Base-by-base conservation (phyloP, 1,140 invertebrate species). In the Neodiprion virginianus region DNA sequence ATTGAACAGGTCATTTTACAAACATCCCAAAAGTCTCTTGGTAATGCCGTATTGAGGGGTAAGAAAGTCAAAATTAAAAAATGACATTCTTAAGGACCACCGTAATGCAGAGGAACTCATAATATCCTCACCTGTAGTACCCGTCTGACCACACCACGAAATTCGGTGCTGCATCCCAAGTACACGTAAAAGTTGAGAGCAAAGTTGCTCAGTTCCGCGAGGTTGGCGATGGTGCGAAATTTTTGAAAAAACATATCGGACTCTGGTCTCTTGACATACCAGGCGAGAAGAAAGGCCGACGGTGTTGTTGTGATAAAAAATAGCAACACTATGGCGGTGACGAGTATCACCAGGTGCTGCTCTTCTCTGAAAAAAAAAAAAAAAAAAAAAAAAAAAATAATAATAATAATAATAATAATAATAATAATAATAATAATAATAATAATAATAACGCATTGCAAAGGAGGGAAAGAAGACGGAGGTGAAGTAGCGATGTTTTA, bases 301-400 rank as follows among this genome's bases (percentile, higher is more conserved):
- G 88, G 88, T 11, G 87, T 87, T 73, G 82, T 87, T 50, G 88
- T 86, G 47, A 88, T 74, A 75, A 89, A 86, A 74, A 89, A 89
- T 21, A 89, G 78, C 7, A 88, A 78, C 23, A 89, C 86, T 69
- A 89, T 87, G 28, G 84, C 83, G 28, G 81, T 79, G 53, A 89
- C 77, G 5, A 89, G 79, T 28, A 86, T 80, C 1, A 89, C 82
- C 21, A 89, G 81, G n/a, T 86, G 82, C 14, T 85, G 83, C 21
- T 68, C 67, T 3, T 68, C 67, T 17, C 67, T 61, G 53, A 11
- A 61, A 61, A 61, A 61, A 11, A 1, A 61, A 61, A 10, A 11
- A 61, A 10, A 61, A 17, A 17, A 17, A n/a, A n/a, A 11, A n/a
- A n/a, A n/a, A n/a, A n/a, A n/a, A n/a, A 11, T 1, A 61, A 21